Conservation (phyloP, 2,797 vertebrate genomes). For the Crypturellus tataupa region DNA sequence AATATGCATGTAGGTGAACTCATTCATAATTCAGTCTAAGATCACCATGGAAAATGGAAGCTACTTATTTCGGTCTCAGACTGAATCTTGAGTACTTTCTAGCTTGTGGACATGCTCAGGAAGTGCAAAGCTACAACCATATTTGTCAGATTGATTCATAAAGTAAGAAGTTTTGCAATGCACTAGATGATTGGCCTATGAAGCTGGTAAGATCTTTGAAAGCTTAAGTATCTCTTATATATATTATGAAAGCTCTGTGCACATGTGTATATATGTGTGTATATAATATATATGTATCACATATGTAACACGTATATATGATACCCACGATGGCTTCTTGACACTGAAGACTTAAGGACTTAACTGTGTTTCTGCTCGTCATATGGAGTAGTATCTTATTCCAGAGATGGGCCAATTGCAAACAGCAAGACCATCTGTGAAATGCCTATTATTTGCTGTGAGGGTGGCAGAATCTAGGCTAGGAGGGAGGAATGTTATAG, state of each 20-base stretch:
- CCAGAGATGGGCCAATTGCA: background rate
- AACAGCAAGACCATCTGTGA: background rate
- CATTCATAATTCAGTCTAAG: background rate
- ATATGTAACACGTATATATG: background rate
- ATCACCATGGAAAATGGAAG: background rate
- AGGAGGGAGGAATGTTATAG: background rate
- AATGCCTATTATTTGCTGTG: background rate
- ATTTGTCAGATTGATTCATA: background rate
- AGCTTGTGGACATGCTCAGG: background rate
- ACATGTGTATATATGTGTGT: background rate
- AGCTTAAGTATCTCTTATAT: background rate
- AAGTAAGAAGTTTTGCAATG: background rate
- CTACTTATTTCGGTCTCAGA: background rate
- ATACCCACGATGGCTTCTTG: background rate
- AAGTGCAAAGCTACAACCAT: background rate
- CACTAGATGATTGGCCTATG: background rate
- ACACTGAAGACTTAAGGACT: background rate
- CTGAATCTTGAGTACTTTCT: background rate
- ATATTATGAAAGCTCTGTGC: background rate
- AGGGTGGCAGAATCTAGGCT: background rate
- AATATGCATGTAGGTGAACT: background rate
- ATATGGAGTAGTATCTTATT: background rate
- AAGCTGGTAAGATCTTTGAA: background rate
- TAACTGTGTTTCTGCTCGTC: background rate
- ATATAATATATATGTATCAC: background rate